These are phyloP conservation scores for Arctopsyche grandis DNA, from an alignment of 1,140 invertebrate genomes.

Conservation along the genomic window DNA sequence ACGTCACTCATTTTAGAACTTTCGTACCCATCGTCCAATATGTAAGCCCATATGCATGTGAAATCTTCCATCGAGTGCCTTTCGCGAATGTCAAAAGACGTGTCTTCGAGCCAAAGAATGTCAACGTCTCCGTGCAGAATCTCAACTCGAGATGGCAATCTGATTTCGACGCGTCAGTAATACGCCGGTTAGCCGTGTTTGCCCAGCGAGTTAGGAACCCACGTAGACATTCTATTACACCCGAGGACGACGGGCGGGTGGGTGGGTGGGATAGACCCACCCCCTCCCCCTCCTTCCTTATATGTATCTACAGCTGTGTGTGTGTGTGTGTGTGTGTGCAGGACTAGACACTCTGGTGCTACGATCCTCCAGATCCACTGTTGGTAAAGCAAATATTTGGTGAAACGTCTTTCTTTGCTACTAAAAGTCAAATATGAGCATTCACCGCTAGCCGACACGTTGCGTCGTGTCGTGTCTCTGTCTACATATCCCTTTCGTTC, in stretches of 20 bases:
- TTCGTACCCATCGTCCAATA: too few relatives aligned
- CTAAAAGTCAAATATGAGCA: slow-evolving; percentile 50
- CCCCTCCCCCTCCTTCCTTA: not conserved
- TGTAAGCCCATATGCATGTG: too few relatives aligned
- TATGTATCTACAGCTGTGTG: too few relatives aligned
- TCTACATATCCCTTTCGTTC: not conserved
- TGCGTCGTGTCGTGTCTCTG: not conserved
- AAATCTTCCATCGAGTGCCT: too few relatives aligned
- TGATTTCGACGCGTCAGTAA: slow-evolving; percentile 32
- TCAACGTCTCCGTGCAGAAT: too few relatives aligned
- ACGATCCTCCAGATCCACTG: not conserved
- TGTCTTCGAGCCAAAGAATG: too few relatives aligned
- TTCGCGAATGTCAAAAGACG: too few relatives aligned
- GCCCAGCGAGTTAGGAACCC: slow-evolving; percentile 28
- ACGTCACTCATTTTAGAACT: too few relatives aligned
- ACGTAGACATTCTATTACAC: slow-evolving; percentile 41
- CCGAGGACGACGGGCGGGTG: not conserved
- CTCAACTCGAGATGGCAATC: slow-evolving; percentile 16
- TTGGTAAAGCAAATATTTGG: slow-evolving; percentile 40
- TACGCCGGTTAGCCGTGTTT: slow-evolving; percentile 36
- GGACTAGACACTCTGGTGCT: too few relatives aligned
- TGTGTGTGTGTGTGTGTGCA: too few relatives aligned
- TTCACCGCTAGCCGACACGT: slow-evolving; percentile 26
- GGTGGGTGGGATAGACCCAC: not conserved
- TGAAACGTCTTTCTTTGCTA: slow-evolving; percentile 45